Percentiles rank a stretch among this genome's conserved stretches.
Evolutionary conservation across 2,888 invertebrate genomes (phyloP).

Genomic region (Sepioteuthis lessoniana): DNA sequence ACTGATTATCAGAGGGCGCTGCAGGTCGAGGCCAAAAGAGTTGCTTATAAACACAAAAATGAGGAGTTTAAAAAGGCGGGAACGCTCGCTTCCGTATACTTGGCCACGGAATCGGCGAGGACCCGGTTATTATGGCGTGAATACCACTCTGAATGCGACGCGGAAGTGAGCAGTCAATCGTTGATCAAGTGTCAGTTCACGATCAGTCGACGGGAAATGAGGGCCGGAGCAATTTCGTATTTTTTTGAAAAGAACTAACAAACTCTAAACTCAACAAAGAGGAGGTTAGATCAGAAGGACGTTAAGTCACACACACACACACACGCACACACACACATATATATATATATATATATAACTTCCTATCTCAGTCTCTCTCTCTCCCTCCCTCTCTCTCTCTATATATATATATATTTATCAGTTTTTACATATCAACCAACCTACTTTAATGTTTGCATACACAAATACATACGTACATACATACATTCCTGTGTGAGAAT

Average conservation of each 20-base stretch:
- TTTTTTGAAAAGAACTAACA: constrained; percentile 24
- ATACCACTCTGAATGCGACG: not conserved
- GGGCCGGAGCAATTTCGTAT: not conserved
- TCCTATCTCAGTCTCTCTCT: too few species aligned
- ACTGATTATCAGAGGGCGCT: constrained; percentile 16
- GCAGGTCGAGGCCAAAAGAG: not conserved
- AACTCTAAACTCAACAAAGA: not conserved
- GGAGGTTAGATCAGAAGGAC: not conserved
- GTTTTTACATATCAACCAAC: too few species aligned
- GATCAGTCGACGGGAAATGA: not conserved
- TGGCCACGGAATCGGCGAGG: not conserved
- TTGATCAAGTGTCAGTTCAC: not conserved
- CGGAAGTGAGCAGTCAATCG: constrained; percentile 20
- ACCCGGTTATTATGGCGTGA: constrained; percentile 33
- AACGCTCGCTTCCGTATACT: not conserved
- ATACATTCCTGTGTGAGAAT: too few species aligned
- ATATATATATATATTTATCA: too few species aligned
- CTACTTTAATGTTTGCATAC: too few species aligned
- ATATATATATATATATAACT: not conserved
- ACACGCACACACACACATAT: not conserved
- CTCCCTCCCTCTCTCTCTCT: too few species aligned
- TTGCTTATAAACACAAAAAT: not conserved
- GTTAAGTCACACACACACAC: not conserved
- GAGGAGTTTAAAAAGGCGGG: not conserved
- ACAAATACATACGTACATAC: too few species aligned